Percentiles rank a stretch among this genome's conserved stretches.
Evolutionary conservation across 2,113 vertebrate species (phyloP).

Genomic region (Smithornis capensis): DNA sequence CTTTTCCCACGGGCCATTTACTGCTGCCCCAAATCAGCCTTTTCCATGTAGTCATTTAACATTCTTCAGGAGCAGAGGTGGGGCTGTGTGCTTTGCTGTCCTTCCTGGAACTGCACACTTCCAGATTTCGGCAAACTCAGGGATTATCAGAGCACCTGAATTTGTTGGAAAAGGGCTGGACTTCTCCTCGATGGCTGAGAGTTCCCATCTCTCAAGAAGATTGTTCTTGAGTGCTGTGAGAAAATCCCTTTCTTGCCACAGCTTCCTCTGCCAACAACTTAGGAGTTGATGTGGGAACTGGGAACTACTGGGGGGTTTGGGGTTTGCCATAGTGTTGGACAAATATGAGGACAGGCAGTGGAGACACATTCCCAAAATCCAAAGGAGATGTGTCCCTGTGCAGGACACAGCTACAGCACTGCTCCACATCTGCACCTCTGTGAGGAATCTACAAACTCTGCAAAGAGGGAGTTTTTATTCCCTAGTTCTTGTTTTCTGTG

Average conservation of each 20-base stretch:
- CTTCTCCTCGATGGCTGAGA: neutral
- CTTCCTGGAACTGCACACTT: neutral
- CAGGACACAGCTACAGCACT: neutral
- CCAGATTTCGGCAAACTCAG: neutral
- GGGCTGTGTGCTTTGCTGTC: neutral
- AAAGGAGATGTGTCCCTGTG: neutral
- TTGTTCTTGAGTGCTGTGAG: neutral
- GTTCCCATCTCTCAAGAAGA: neutral
- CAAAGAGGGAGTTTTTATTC: neutral
- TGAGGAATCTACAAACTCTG: neutral
- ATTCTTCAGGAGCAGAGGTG: neutral
- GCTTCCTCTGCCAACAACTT: neutral
- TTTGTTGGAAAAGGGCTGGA: neutral
- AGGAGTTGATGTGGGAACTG: neutral
- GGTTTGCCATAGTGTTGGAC: neutral
- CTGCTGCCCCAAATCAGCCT: neutral
- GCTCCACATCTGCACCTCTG: neutral
- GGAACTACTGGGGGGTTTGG: neutral
- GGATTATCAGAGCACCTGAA: neutral
- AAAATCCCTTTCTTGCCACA: neutral
- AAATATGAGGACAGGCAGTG: neutral
- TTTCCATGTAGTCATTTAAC: neutral
- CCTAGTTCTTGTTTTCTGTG: slow-evolving; percentile 24
- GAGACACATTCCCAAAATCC: neutral
- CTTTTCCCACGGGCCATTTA: neutral